Evolutionary conservation across 2,797 vertebrate genomes (phyloP).

Genomic region (Todus mexicanus): DNA sequence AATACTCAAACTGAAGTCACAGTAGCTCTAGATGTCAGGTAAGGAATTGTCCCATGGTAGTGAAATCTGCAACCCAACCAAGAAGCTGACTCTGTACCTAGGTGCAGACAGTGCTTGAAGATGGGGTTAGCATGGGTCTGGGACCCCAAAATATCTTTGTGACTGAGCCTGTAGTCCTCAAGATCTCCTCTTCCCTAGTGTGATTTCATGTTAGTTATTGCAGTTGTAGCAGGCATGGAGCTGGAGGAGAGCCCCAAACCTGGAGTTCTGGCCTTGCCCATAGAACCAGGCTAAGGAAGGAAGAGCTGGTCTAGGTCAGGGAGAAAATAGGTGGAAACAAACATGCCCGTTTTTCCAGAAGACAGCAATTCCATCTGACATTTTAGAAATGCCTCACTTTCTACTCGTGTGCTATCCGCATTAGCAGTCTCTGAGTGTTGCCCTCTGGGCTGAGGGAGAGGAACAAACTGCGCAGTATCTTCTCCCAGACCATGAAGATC

Average conservation of each 20-base stretch:
- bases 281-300: not conserved
- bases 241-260: not conserved
- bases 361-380: not conserved
- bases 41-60: not conserved
- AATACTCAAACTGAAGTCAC: not conserved
- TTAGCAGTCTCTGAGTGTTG: not conserved
- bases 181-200: not conserved
- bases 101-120: not conserved
- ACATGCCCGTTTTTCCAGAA: not conserved
- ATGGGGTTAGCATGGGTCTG: not conserved
- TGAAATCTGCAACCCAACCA: not conserved
- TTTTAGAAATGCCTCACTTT: not conserved
- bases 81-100: not conserved
- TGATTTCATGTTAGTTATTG: not conserved
- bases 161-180: not conserved
- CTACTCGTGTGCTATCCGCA: not conserved
- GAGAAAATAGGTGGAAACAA: not conserved
- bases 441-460: not conserved
- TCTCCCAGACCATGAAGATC: not conserved
- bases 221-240: not conserved
- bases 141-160: not conserved
- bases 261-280: not conserved
- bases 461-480: not conserved
- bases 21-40: not conserved
- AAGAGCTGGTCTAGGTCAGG: not conserved